These are phyloP conservation scores for Ambastaia sidthimunki DNA, from an alignment of 2,797 vertebrate species.

Conservation along the genomic window DNA sequence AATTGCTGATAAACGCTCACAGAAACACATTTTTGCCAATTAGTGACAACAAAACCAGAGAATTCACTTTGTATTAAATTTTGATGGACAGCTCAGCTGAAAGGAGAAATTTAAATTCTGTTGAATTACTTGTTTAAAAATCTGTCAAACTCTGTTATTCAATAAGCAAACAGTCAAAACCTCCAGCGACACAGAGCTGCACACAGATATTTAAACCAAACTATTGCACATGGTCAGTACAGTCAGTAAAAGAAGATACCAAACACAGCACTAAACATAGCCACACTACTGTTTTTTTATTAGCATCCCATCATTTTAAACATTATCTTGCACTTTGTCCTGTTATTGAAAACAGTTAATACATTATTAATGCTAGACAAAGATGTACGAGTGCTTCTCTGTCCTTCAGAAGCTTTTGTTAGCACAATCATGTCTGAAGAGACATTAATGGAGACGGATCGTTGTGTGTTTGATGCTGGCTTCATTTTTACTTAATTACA, in stretches of 20 bases:
- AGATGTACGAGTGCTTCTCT: background rate
- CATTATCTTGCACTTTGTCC: constrained; percentile 3
- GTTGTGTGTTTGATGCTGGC: constrained; percentile 21
- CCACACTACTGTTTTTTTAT: no score
- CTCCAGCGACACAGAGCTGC: background rate
- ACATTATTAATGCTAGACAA: constrained; percentile 12
- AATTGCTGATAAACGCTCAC: background rate
- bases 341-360: constrained; percentile 8
- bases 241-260: no score
- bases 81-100: constrained; percentile 11
- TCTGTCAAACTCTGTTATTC: constrained; percentile 26
- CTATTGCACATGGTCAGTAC: no score
- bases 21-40: background rate
- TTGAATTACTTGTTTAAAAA: constrained; percentile 10
- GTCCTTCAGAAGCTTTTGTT: constrained; percentile 12
- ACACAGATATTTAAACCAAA: background rate
- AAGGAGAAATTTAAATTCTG: background rate
- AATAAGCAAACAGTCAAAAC: background rate
- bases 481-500: constrained; percentile 43
- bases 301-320: background rate
- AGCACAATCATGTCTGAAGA: constrained; percentile 3
- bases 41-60: constrained; percentile 5
- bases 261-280: no score
- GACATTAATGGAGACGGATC: constrained; percentile 34
- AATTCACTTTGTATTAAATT: constrained; percentile 8